Evolutionary conservation across 2,888 invertebrate species (phyloP), one percentile per base, ranked within the genome.

Genomic region (Ophion ventricosus): DNA sequence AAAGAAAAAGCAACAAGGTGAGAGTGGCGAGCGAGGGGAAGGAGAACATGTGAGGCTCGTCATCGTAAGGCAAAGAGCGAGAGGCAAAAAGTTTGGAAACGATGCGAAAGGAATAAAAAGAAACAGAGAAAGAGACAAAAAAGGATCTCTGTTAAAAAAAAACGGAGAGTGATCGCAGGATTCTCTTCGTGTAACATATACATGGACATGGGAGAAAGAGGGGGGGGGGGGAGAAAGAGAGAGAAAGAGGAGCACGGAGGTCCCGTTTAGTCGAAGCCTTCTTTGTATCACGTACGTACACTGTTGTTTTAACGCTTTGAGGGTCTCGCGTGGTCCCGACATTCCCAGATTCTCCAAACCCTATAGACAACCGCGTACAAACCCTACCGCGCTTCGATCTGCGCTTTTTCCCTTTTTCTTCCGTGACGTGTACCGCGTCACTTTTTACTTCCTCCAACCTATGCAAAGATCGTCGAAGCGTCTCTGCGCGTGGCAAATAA

Each of bases 281-380:
- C 87, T 87, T 87, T 83, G 86, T 88, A 87, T 88, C 89, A 88
- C 89, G 88, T 88, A 82, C 73, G 74, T 79, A 66, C 43, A 86
- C 86, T 89, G 89, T 89, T 90, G 89, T 90, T 89, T 89, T 86
- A 89, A 88, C 84, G 86, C 86, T 80, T 81, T 80, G 83, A 83
- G 86, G 76, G 72, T 26, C 75, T 80, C 69, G 82, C 66, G 80
- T 59, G 74, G 43, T 76, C 72, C 63, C 78, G 76, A 76, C 59
- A 74, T 59, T 81, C 70, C 59, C 76, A 70, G 77, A 81, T 82
- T 76, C 72, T 76, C 17, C 49, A 49, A 80, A 84, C 76, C 79
- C 26, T 26, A 54, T 14, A n/a, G 23, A 25, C 66, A n/a, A 76
- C 79, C 57, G 43, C 10, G 10, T 43, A 40, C 74, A 66, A 43